A percentile compares a stretch with the other conserved stretches of the same genome.
Conservation (phyloP, 2,113 vertebrate species). For the Vireo altiloquus region DNA sequence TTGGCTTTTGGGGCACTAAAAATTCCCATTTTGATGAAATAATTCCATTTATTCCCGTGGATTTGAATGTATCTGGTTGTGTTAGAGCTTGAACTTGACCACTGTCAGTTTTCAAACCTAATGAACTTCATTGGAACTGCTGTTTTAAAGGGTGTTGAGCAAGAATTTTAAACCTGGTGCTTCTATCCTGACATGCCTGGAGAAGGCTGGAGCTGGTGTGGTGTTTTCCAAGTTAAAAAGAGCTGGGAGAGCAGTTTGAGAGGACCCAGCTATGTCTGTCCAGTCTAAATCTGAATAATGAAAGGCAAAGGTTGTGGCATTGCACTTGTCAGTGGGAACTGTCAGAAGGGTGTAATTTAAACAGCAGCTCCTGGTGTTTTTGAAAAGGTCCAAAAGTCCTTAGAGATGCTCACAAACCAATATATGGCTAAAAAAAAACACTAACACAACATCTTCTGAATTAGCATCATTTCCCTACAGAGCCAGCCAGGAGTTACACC, state of each 20-base stretch:
- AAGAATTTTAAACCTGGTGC: background rate
- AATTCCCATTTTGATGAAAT: background rate
- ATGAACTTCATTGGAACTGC: background rate
- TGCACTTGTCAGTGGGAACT: background rate
- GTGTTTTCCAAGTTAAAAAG: background rate
- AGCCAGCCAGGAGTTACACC: background rate
- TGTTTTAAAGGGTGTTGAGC: background rate
- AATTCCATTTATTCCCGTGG: background rate
- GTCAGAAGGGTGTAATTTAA: background rate
- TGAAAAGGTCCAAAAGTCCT: background rate
- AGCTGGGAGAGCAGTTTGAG: background rate
- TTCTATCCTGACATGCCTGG: background rate
- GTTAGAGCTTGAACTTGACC: background rate
- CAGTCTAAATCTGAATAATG: background rate
- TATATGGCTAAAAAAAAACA: background rate
- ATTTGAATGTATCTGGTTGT: background rate
- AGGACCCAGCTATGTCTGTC: background rate
- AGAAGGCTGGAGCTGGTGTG: background rate
- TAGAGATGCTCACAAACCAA: background rate
- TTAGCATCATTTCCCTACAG: background rate
- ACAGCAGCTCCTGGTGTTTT: background rate
- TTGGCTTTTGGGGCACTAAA: background rate
- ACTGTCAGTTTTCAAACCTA: background rate
- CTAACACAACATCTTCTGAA: background rate
- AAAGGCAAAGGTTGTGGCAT: background rate